These are phyloP conservation scores for Lymantria dispar DNA, from an alignment of 2,888 invertebrate genomes.

Conservation along the genomic window DNA sequence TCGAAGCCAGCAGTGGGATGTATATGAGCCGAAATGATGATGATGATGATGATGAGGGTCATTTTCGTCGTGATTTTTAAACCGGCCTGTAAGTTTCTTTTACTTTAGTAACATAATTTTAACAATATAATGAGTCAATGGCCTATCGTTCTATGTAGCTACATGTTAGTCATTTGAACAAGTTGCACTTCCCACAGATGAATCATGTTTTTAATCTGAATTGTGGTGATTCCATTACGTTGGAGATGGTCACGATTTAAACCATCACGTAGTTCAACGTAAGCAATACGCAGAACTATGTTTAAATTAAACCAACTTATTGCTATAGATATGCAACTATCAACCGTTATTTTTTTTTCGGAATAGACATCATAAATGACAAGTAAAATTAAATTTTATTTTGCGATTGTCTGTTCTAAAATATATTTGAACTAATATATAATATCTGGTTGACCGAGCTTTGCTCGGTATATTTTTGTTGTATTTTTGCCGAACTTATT, in stretches of 20 bases:
- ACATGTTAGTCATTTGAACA: slow-evolving; percentile 21
- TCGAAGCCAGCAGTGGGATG: too few species aligned
- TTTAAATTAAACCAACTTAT: background rate
- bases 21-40: too few species aligned
- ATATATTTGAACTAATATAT: too few species aligned
- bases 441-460: too few species aligned
- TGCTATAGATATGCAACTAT: background rate
- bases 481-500: too few species aligned
- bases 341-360: too few species aligned
- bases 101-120: background rate
- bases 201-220: slow-evolving; percentile 41
- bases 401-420: too few species aligned
- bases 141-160: slow-evolving; percentile 6
- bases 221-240: slow-evolving; percentile 31
- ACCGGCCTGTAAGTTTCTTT: background rate
- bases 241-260: slow-evolving; percentile 32
- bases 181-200: slow-evolving; percentile 35
- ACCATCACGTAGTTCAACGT: slow-evolving; percentile 9
- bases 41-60: too few species aligned
- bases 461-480: too few species aligned
- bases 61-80: background rate
- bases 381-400: too few species aligned
- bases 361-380: too few species aligned
- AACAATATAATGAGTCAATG: slow-evolving; percentile 9
- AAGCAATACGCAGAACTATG: slow-evolving; percentile 6